These are phyloP conservation scores for Nycticryphes semicollaris DNA, from an alignment of 2,113 vertebrate genomes.

Conservation along the genomic window DNA sequence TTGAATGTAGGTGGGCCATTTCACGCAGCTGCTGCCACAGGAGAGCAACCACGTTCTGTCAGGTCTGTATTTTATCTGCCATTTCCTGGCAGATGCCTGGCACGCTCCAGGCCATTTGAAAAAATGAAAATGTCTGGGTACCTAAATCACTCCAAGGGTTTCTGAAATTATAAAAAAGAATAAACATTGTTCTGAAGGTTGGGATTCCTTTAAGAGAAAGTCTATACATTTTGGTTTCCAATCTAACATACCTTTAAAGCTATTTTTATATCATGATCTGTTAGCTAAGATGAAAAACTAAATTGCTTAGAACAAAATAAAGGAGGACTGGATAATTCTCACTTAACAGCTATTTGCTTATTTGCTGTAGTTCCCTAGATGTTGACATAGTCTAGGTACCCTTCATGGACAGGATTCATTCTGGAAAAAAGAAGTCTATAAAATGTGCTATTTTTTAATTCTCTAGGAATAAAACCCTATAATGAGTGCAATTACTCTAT, in stretches of 20 bases:
- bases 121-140: not conserved
- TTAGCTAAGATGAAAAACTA: not conserved
- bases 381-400: not conserved
- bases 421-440: not conserved
- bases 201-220: not conserved
- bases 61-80: not conserved
- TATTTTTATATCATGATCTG: not conserved
- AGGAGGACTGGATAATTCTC: not conserved
- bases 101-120: not conserved
- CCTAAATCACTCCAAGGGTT: not conserved
- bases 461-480: not conserved
- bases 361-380: not conserved
- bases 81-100: not conserved
- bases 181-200: not conserved
- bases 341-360: not conserved
- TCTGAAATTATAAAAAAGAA: not conserved
- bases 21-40: not conserved
- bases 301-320: not conserved
- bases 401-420: not conserved
- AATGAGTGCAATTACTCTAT: not conserved
- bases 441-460: not conserved
- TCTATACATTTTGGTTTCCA: not conserved
- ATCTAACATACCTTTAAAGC: not conserved
- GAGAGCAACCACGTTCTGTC: not conserved
- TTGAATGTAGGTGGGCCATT: not conserved